These are phyloP conservation scores for Chelidonichthys spinosus DNA, from an alignment of 2,797 vertebrate species.

Conservation along the genomic window DNA sequence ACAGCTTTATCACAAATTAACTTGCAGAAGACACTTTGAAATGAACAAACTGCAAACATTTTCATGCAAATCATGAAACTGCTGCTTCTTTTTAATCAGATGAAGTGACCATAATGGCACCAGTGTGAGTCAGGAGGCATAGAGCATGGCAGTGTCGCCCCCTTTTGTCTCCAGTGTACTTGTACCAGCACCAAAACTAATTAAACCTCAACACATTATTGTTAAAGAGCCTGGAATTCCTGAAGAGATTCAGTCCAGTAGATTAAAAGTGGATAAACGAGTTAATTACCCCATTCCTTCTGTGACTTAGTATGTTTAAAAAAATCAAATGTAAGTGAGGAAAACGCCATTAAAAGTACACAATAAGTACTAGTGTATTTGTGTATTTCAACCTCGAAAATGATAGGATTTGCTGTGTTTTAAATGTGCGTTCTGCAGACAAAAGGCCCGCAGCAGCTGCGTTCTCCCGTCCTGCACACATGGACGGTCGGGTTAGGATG, in stretches of 20 bases:
- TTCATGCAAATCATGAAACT: not conserved
- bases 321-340: not conserved
- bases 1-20: not conserved
- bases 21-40: not conserved
- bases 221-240: not conserved
- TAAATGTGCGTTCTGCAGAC: conserved; percentile 22
- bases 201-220: not conserved
- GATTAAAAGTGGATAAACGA: not conserved
- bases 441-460: conserved; percentile 42
- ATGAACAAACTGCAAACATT: not conserved
- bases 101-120: not conserved
- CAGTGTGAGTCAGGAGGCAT: conserved; percentile 10
- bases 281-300: not conserved
- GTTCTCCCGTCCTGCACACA: conserved; percentile 41
- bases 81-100: not conserved
- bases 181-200: conserved; percentile 2
- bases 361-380: not conserved
- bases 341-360: not conserved
- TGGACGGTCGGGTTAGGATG: conserved; percentile 47
- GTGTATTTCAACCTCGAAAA: not conserved
- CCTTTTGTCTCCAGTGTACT: conserved; percentile 66
- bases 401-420: not conserved
- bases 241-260: not conserved
- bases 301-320: not conserved
- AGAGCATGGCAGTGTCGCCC: conserved; percentile 73